Base-by-base conservation (phyloP, 1,140 invertebrate genomes). In the Heterodera schachtii region DNA sequence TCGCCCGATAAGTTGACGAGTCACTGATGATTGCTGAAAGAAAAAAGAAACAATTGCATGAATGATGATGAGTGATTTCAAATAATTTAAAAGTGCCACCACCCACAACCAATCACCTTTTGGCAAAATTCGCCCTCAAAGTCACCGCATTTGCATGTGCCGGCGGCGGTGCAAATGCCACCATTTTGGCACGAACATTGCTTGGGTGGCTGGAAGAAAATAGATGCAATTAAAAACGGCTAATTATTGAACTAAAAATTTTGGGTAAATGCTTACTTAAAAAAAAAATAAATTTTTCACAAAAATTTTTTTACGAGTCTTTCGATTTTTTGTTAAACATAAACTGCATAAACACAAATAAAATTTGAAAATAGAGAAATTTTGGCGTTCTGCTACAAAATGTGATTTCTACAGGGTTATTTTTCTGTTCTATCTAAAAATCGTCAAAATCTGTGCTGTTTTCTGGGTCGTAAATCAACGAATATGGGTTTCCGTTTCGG, bases 151-250 rank as follows among this genome's bases (percentile, higher is more conserved):
- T 82, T 85, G 66, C 88, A 89, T 3, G 81, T 78, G 9, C 89
- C 88, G 57, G 86, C 84, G 52, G 87, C 43, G 11, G 76, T 70
- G 73, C 88, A 89, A 16, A 75, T 84, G 13, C 88, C 88, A n/a
- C 88, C 89, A 74, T 89, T 89, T 44, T 88, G 83, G 74, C 88
- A 89, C 52, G 80, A 73, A 78, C 88, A 89, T 67, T 90, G 89
- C 67, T 86, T 86, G 16, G 88, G 88, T 21, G 11, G 13, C 57
- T 60, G 57, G 3, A 60, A 60, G 9, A 60, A 60, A 60, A 60
- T 60, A 19, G 1, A 19, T 5, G 11, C 31, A 49, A 1, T 4
- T 11, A 52, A 52, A 2, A 52, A 52, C 6, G 11, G 6, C 49
- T 52, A 52, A 1, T 52, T 6, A 8, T 11, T 16, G 16, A 60